Conservation (phyloP, 2,113 vertebrate species). For the Mesoclemmys tuberculata region DNA sequence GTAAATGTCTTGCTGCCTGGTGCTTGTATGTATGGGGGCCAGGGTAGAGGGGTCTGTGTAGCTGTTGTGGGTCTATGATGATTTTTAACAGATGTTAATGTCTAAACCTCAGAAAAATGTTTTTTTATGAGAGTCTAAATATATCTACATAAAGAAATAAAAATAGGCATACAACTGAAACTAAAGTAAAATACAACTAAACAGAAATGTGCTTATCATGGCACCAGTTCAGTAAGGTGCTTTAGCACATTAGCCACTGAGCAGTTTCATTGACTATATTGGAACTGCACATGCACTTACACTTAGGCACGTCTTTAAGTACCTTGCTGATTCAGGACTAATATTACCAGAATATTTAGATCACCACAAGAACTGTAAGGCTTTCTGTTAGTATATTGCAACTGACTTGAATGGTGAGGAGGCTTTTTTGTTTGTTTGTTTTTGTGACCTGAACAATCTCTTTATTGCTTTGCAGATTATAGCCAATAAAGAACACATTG, state of each 20-base stretch:
- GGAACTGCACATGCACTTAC: not conserved
- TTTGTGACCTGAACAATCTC: not conserved
- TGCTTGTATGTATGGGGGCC: not conserved
- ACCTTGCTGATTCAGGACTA: not conserved
- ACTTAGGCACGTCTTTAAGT: not conserved
- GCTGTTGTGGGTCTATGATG: not conserved
- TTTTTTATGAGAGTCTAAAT: not conserved
- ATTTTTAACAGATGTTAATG: not conserved
- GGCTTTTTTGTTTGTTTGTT: not conserved
- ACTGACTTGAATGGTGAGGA: not conserved
- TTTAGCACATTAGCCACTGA: not conserved
- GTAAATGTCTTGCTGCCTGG: not conserved
- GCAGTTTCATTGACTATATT: not conserved
- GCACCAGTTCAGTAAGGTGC: not conserved
- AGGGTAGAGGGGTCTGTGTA: fast-evolving
- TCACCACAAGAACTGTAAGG: not conserved
- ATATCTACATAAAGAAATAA: not conserved
- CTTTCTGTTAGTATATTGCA: not conserved
- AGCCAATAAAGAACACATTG: not conserved
- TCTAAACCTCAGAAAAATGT: not conserved
- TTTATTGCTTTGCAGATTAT: not conserved
- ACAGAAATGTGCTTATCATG: not conserved
- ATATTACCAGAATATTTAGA: not conserved
- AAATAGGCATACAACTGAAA: not conserved
- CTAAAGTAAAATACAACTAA: not conserved